Conservation (phyloP, 2,888 invertebrate species). For the Ornithoptera alexandrae region DNA sequence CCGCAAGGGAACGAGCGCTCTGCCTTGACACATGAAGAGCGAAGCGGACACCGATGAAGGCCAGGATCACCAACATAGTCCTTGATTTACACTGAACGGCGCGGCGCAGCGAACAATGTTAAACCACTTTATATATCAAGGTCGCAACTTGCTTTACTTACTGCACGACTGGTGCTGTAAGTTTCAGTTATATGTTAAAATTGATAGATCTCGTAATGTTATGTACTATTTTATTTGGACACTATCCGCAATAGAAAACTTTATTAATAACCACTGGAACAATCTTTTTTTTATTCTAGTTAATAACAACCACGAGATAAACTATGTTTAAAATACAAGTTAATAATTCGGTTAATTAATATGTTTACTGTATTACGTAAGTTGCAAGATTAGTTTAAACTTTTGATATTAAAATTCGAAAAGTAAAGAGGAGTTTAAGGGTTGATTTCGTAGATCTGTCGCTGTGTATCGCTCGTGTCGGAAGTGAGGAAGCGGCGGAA, state of each 20-base stretch:
- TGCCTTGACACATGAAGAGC: slow-evolving; percentile 73
- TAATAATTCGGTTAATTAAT: no score
- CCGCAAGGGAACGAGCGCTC: slow-evolving; percentile 67
- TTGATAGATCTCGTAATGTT: not conserved
- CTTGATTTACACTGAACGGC: slow-evolving; percentile 23
- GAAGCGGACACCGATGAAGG: slow-evolving; percentile 71
- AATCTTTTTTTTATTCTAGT: no score
- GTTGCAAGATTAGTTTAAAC: no score
- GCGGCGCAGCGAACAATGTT: slow-evolving; percentile 5
- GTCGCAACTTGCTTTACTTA: slow-evolving; percentile 3
- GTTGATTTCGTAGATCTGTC: not conserved
- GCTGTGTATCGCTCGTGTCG: slow-evolving; percentile 3
- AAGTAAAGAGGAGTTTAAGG: not conserved
- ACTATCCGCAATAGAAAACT: no score
- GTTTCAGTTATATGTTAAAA: not conserved
- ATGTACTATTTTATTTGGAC: no score
- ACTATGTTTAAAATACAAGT: no score
- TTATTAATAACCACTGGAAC: no score
- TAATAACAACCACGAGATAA: no score
- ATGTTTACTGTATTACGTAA: no score
- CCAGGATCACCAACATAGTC: slow-evolving; percentile 73
- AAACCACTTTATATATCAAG: slow-evolving; percentile 8
- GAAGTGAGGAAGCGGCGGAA: slow-evolving; percentile 48
- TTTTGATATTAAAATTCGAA: not conserved
- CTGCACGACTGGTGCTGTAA: not conserved